Conservation (phyloP, 2,113 vertebrate genomes). For the Stigmatopora nigra region DNA sequence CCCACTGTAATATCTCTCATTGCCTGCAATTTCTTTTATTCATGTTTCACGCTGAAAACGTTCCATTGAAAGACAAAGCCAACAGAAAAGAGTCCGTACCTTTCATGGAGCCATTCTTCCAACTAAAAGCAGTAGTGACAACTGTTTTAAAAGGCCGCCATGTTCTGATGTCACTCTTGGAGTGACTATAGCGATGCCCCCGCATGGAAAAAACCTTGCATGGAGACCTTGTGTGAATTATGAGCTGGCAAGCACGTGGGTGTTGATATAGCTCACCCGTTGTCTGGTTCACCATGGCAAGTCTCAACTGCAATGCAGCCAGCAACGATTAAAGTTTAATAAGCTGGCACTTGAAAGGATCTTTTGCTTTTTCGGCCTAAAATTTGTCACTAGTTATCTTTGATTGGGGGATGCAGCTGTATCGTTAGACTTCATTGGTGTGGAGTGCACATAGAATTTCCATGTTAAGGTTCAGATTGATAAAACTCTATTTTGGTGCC, state of each 20-base stretch:
- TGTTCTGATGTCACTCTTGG: conserved; percentile 32
- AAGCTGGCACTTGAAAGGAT: conserved; percentile 34
- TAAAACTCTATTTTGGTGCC: neutral
- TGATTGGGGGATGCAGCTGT: neutral
- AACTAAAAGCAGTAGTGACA: neutral
- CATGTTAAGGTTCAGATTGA: too few relatives aligned
- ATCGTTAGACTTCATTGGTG: neutral
- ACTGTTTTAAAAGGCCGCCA: neutral
- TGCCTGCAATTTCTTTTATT: neutral
- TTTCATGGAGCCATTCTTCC: neutral
- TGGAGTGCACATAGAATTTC: neutral
- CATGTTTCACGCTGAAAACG: neutral
- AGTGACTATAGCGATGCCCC: conserved; percentile 36
- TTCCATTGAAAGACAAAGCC: neutral
- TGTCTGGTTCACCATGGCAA: conserved; percentile 46
- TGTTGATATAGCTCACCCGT: conserved; percentile 46
- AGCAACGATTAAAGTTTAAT: conserved; percentile 48
- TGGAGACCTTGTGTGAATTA: conserved; percentile 41
- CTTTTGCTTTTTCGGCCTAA: neutral
- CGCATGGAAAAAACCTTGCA: conserved; percentile 33
- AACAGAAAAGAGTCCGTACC: neutral
- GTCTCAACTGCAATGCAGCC: conserved; percentile 56
- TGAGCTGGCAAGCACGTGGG: conserved; percentile 45
- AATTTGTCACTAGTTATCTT: neutral
- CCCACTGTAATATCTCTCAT: neutral